Percentiles rank a stretch among this genome's conserved stretches.
Evolutionary conservation across 2,888 invertebrate species (phyloP).

Genomic region (Drosophila cognata): DNA sequence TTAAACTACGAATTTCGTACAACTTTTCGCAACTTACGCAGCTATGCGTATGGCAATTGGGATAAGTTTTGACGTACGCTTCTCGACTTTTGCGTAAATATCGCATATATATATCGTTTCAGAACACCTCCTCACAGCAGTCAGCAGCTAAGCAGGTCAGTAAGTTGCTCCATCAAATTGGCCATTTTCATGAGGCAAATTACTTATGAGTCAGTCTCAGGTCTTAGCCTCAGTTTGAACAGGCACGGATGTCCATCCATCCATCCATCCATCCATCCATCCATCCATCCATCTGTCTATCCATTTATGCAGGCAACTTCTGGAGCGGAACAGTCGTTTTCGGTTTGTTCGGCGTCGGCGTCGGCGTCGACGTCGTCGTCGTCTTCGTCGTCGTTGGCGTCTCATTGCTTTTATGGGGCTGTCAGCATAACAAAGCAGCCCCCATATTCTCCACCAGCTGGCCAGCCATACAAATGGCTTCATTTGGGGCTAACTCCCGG

Average conservation of each 20-base stretch:
- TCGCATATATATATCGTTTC: background rate
- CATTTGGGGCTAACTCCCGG: slow-evolving; percentile 55
- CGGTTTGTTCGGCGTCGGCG: background rate
- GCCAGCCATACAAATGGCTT: slow-evolving; percentile 73
- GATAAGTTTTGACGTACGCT: slow-evolving; percentile 20
- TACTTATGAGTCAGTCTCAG: slow-evolving; percentile 59
- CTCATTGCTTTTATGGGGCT: slow-evolving; percentile 60
- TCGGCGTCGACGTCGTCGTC: background rate
- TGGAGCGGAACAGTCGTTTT: slow-evolving; percentile 10
- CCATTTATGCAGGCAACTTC: slow-evolving; percentile 3
- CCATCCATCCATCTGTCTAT: background rate
- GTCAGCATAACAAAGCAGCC: slow-evolving; percentile 58
- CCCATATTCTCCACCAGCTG: slow-evolving; percentile 24
- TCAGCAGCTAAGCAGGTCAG: slow-evolving; percentile 9
- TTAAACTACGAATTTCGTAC: slow-evolving; percentile 11
- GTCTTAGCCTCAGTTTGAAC: slow-evolving; percentile 43
- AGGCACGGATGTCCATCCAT: slow-evolving; percentile 24
- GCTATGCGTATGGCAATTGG: background rate
- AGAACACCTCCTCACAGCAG: background rate
- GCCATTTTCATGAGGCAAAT: slow-evolving; percentile 71
- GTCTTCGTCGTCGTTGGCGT: slow-evolving; percentile 25
- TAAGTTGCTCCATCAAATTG: slow-evolving; percentile 57
- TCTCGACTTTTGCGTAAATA: slow-evolving; percentile 7
- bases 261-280: background rate
- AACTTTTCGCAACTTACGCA: slow-evolving; percentile 30